phyloP scores from a whole-genome alignment of 35 echinoderm and acorn worm genomes.

The Acanthaster planci region DNA sequence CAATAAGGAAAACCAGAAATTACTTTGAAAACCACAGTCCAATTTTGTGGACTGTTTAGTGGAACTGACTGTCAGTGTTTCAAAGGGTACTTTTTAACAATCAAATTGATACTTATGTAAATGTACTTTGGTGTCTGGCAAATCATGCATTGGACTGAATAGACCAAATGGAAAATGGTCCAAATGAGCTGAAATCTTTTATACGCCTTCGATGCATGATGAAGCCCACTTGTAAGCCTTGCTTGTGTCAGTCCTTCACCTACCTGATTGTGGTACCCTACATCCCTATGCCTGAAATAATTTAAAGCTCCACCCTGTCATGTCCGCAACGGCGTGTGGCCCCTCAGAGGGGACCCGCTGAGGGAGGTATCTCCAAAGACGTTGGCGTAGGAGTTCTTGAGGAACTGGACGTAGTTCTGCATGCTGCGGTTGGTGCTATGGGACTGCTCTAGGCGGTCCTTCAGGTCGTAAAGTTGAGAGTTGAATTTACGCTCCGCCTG shows the following conservation, averaged over 20 bases:
- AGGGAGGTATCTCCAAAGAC: conserved; percentile 93
- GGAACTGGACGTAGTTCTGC: conserved; percentile 98
- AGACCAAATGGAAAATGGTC: too few species aligned
- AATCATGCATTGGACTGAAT: too few species aligned
- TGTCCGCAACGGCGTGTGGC: conserved; percentile 9
- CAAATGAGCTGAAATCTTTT: too few species aligned
- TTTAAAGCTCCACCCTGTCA: background rate
- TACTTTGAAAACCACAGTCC: too few species aligned
- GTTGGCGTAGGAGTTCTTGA: conserved; percentile 95
- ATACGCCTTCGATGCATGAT: too few species aligned
- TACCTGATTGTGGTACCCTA: background rate
- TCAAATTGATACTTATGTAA: too few species aligned
- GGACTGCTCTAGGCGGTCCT: conserved; percentile 92
- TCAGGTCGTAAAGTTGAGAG: conserved; percentile 90
- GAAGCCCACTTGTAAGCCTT: too few species aligned
- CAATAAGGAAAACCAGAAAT: too few species aligned
- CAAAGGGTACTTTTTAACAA: too few species aligned
- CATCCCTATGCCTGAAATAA: conserved; percentile 13
- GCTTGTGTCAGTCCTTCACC: background rate
- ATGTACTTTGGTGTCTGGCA: too few species aligned
- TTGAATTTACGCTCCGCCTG: conserved; percentile 89
- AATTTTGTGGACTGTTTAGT: too few species aligned
- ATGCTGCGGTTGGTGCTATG: conserved; percentile 99
- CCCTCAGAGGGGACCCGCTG: conserved; percentile 53
- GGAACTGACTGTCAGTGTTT: too few species aligned